Base-by-base conservation (phyloP, 2,888 invertebrate species). In the Syritta pipiens region DNA sequence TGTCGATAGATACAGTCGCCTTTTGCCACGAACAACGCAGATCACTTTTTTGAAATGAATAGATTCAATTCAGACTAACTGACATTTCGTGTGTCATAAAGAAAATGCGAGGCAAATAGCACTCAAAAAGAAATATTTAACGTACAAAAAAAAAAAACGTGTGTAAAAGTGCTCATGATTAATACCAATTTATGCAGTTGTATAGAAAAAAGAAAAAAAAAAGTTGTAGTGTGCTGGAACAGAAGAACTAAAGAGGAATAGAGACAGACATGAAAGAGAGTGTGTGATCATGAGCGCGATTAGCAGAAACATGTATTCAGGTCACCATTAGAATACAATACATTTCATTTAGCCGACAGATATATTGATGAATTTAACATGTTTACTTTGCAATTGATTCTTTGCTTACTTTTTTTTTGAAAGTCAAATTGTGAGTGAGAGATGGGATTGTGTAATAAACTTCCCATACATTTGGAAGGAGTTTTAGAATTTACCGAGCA, bases 261-360 rank as follows among this genome's bases (percentile, higher is more conserved):
- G 44, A 32, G 68, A 42, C 48, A 30, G 49, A 6, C 9, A 20
- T 10, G 14, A n/a, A 17, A 40, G 24, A n/a, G 51, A 12, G 10
- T 48, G 62, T 24, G 28, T 19, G 71, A 71, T 60, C 69, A 60
- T 51, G 59, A 69, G 59, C 17, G 59, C 40, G 69, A 69, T 69
- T 69, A 69, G 69, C 57, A 59, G 59, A 69, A 51, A 69, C 59
- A 59, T 59, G 59, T 69, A 69, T 69, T 69, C 59, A 51, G 69
- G 69, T 69, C 69, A 69, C 20, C 49, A 60, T 59, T 60, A 32
- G 59, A 69, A 60, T 69, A 69, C 69, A 69, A 60, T 51, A 60
- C 59, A 51, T 60, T 60, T 60, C 69, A 69, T 69, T 69, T 69
- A 69, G 42, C 6, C 44, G 44, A 37, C 37, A 37, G 37, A 42